A percentile compares a stretch with the other conserved stretches of the same genome.
phyloP scores from a whole-genome alignment of 2,113 vertebrate species.

The Lethenteron camtschaticum region DNA sequence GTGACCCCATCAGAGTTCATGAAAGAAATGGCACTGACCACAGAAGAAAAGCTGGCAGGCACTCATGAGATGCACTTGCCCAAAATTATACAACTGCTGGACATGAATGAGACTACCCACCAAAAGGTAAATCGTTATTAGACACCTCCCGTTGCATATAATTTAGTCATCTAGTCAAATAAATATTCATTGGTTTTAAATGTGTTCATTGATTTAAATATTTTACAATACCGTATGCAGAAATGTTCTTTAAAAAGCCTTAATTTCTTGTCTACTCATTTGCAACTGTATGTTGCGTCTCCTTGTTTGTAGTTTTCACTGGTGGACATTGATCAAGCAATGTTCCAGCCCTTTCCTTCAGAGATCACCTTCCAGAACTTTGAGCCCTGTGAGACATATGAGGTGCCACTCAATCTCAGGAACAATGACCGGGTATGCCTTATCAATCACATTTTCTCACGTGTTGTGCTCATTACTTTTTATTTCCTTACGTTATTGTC shows the following conservation, averaged over 20 bases:
- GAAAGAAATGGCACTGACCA: slow-evolving; percentile 42
- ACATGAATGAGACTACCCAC: slow-evolving; percentile 29
- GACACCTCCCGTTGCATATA: no score
- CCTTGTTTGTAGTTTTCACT: slow-evolving; percentile 25
- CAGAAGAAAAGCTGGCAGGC: slow-evolving; percentile 30
- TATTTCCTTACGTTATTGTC: no score
- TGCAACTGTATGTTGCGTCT: slow-evolving; percentile 8
- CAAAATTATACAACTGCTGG: slow-evolving; percentile 30
- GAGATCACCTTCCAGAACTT: slow-evolving; percentile 56
- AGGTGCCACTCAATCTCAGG: slow-evolving; percentile 31
- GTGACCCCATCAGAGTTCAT: slow-evolving; percentile 46
- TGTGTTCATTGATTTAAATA: no score
- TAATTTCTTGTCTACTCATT: no score
- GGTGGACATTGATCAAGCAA: slow-evolving; percentile 25
- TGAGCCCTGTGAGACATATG: slow-evolving; percentile 27
- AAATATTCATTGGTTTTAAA: no score
- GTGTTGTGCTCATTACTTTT: no score
- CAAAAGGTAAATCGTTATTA: slow-evolving; percentile 36
- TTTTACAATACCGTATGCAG: no score
- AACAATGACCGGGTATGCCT: slow-evolving; percentile 41
- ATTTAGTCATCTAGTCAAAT: no score
- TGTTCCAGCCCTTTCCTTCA: slow-evolving; percentile 50
- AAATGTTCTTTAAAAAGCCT: no score
- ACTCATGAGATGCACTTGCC: slow-evolving; percentile 23
- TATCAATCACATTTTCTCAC: no score